Evolutionary conservation across 2,888 invertebrate genomes (phyloP), one percentile per base, ranked within the genome.

Genomic region (Platypus cylindrus): DNA sequence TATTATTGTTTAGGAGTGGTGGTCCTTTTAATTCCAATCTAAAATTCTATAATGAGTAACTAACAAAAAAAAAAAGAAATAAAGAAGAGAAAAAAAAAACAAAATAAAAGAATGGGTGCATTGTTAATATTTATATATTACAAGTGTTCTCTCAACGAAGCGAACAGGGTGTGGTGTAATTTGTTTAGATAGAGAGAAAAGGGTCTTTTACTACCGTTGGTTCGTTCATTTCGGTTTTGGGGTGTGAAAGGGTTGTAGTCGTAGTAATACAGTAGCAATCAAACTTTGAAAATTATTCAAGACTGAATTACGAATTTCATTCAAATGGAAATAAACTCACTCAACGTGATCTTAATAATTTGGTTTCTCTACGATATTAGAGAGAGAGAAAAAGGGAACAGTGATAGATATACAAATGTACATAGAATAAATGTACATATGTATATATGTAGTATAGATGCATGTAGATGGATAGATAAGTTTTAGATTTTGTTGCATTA

Each of bases 211-310:
- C 7, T 15, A 4, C 9, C 24, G 3, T 12, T 12, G 20, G 5
- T 12, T 24, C 24, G 12, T 12, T 5, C 24, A 5, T n/a, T 24
- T 5, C 36, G 22, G 27, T 32, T 16, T 22, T 34, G 34, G 35
- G 35, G 37, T 38, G 41, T 34, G 41, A 42, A 42, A 42, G 39
- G 42, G 42, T 42, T 42, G 34, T 34, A 40, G 12, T 20, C 5
- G 5, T 20, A 20, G 5, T 5, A 16, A 38, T 34, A 42, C 42
- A 42, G 42, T 43, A 40, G 41, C 41, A 44, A 44, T 44, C 41
- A 44, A 41, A 44, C 38, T 41, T 44, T 41, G 38, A 41, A 41
- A n/a, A 44, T 44, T 44, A 44, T 44, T 44, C 41, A 41, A 37
- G 38, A 37, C 41, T 32, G 44, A 44, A 40, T 42, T 42, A 39